These are phyloP conservation scores for Hemiprocne comata DNA, from an alignment of 2,113 vertebrate genomes.

Conservation along the genomic window DNA sequence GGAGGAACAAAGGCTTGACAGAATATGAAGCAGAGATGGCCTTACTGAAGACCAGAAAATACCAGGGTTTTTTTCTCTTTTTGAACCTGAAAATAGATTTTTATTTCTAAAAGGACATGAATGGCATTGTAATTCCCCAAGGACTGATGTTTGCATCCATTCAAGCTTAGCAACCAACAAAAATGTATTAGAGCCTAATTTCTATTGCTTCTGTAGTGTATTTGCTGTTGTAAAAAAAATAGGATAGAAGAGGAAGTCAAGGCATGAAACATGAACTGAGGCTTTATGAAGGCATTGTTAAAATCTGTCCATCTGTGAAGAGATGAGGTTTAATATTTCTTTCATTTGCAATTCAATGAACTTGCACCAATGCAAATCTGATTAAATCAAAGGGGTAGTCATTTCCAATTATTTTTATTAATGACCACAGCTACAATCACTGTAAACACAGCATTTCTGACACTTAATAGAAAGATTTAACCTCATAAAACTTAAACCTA, in stretches of 20 bases:
- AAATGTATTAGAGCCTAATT: not conserved
- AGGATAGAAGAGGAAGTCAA: not conserved
- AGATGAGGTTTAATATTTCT: constrained; percentile 14
- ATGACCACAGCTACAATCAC: constrained; percentile 21
- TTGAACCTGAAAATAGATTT: not conserved
- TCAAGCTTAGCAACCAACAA: not conserved
- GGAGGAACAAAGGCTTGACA: not conserved
- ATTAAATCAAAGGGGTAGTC: constrained; percentile 17
- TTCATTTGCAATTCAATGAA: constrained; percentile 15
- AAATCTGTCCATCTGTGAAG: constrained; percentile 23
- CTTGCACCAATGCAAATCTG: constrained; percentile 5
- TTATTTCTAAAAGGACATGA: not conserved
- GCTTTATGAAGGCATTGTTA: constrained; percentile 2
- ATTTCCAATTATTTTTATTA: constrained; percentile 53
- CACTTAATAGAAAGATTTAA: constrained; percentile 26
- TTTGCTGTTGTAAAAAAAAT: not conserved
- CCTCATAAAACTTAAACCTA: not conserved
- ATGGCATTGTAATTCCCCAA: not conserved
- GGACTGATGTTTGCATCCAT: not conserved
- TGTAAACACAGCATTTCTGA: constrained; percentile 15
- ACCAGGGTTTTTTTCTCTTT: not conserved
- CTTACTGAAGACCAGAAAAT: not conserved
- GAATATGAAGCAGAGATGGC: not conserved
- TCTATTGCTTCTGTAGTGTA: not conserved
- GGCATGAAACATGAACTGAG: not conserved